Evolutionary conservation across 2,113 vertebrate species (phyloP).

Genomic region (Nanger granti): DNA sequence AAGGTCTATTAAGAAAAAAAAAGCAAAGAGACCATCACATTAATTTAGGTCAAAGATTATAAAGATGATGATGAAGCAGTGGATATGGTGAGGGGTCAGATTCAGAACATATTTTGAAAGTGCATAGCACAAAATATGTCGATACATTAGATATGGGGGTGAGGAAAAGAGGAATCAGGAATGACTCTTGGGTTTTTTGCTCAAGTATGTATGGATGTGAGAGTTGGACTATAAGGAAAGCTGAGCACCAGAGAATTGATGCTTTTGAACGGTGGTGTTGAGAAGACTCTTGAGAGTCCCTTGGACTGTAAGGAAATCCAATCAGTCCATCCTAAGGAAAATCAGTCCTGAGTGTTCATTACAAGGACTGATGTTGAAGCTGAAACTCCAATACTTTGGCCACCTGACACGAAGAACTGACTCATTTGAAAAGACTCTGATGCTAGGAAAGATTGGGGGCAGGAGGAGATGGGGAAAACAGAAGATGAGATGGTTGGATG

Average conservation of each 20-base stretch:
- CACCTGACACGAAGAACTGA: not conserved
- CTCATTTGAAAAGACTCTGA: not conserved
- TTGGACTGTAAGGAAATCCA: not conserved
- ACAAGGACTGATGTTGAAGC: not conserved
- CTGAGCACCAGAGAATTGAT: accelerated
- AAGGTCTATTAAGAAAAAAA: not conserved
- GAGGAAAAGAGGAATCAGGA: not conserved
- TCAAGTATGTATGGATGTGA: not conserved
- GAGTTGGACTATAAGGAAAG: not conserved
- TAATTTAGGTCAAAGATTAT: not conserved
- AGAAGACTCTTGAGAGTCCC: not conserved
- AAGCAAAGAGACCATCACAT: not conserved
- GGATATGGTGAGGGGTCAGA: not conserved
- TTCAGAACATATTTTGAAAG: not conserved
- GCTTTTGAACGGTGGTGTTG: not conserved
- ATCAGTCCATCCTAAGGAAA: not conserved
- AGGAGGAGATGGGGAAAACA: not conserved
- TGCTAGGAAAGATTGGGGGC: not conserved
- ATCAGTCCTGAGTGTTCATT: not conserved
- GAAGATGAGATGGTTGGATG: not conserved
- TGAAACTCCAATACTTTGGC: not conserved
- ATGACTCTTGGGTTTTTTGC: not conserved
- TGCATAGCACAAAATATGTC: not conserved
- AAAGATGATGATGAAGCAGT: not conserved
- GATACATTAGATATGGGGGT: not conserved